Evolutionary conservation across 2,797 vertebrate genomes (phyloP).

Genomic region (Steatocranus sp.): DNA sequence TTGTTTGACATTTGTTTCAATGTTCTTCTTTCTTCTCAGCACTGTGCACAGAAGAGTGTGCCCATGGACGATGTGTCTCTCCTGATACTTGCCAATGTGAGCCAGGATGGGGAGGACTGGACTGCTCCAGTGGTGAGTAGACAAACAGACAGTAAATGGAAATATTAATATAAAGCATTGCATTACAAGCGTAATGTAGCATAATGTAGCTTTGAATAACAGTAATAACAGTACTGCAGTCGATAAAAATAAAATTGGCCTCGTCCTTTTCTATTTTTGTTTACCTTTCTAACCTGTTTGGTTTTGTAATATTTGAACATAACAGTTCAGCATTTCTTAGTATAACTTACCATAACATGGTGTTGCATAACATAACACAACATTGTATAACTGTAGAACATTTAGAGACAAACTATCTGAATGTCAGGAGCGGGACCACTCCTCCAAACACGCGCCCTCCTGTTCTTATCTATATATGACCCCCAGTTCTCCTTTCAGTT

Average conservation of each 20-base stretch:
- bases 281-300: neutral
- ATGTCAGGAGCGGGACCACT: neutral
- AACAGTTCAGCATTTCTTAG: neutral
- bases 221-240: neutral
- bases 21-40: conserved; percentile 63
- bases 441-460: neutral
- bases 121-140: conserved; percentile 89
- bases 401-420: neutral
- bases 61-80: conserved; percentile 87
- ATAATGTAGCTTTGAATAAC: neutral
- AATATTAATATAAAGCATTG: neutral
- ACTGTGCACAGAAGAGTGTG: conserved; percentile 87
- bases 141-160: neutral
- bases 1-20: neutral
- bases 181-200: fast-evolving
- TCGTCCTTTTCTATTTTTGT: neutral
- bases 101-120: conserved; percentile 89
- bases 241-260: neutral
- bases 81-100: conserved; percentile 93
- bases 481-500: neutral
- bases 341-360: neutral
- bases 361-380: neutral
- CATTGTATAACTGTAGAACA: neutral
- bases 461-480: neutral
- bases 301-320: neutral